Conservation (phyloP, 2,113 vertebrate genomes). For the Poeciliopsis retropinna region DNA sequence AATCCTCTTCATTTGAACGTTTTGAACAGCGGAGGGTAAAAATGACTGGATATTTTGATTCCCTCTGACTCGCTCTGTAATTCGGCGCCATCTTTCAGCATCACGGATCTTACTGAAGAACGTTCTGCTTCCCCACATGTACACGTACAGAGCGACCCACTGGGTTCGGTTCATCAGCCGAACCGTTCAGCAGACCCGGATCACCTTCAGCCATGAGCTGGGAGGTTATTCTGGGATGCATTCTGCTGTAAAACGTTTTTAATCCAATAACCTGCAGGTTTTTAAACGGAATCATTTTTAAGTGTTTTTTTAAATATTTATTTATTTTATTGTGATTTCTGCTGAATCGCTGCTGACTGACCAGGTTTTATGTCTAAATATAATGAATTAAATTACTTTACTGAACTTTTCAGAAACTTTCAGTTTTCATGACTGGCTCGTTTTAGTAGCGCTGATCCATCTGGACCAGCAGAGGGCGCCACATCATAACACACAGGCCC, state of each 20-base stretch:
- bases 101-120: rapidly evolving
- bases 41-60: not conserved
- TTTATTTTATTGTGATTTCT: no score
- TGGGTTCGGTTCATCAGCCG: not conserved
- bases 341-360: not conserved
- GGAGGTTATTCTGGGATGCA: not conserved
- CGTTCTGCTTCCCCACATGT: not conserved
- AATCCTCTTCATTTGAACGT: rapidly evolving
- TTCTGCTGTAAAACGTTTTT: not conserved
- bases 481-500: not conserved
- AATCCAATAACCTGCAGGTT: not conserved
- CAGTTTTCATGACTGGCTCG: not conserved
- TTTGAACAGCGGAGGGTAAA: rapidly evolving
- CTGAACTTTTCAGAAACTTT: not conserved
- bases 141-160: not conserved
- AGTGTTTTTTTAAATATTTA: no score
- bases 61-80: rapidly evolving
- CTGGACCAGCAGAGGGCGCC: constrained; percentile 32
- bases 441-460: not conserved
- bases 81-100: not conserved
- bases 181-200: not conserved
- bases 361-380: not conserved
- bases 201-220: not conserved
- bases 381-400: not conserved
- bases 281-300: not conserved